Conservation (phyloP, 2,797 vertebrate genomes). For the Anas georgica region DNA sequence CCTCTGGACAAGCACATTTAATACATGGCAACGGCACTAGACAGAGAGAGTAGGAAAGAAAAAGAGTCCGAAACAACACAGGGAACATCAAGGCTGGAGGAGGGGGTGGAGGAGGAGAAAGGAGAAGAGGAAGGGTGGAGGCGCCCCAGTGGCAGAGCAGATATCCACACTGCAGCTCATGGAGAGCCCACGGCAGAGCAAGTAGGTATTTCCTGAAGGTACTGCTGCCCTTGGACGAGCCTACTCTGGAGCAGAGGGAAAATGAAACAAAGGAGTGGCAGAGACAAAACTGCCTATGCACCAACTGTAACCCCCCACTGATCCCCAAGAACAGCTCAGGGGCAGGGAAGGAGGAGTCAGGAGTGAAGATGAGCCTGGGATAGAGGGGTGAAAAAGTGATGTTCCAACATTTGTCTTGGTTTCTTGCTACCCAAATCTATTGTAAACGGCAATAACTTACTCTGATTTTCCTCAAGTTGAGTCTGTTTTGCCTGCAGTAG, state of each 20-base stretch:
- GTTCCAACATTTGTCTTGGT: not conserved
- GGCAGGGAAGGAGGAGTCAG: not conserved
- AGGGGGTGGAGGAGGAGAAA: not conserved
- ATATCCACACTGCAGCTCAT: not conserved
- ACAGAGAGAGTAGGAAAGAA: not conserved
- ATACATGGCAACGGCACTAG: not conserved
- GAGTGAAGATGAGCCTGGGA: not conserved
- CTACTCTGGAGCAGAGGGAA: not conserved
- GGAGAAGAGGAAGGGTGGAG: not conserved
- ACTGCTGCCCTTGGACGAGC: not conserved
- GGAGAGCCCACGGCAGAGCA: not conserved
- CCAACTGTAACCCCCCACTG: not conserved
- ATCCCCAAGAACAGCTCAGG: not conserved
- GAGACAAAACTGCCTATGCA: not conserved
- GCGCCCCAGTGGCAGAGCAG: not conserved
- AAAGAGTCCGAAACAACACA: not conserved
- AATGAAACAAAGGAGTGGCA: not conserved
- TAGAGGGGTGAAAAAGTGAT: accelerated
- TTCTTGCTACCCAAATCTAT: not conserved
- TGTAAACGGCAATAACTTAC: not conserved
- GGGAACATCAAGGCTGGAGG: not conserved
- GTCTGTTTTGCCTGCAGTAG: not conserved
- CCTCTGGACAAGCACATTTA: not conserved
- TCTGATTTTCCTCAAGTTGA: not conserved
- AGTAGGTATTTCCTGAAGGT: not conserved